Evolutionary conservation across 92 coral and sea anemone genomes (phyloP).

Genomic region (Isaurus tuberculatus): DNA sequence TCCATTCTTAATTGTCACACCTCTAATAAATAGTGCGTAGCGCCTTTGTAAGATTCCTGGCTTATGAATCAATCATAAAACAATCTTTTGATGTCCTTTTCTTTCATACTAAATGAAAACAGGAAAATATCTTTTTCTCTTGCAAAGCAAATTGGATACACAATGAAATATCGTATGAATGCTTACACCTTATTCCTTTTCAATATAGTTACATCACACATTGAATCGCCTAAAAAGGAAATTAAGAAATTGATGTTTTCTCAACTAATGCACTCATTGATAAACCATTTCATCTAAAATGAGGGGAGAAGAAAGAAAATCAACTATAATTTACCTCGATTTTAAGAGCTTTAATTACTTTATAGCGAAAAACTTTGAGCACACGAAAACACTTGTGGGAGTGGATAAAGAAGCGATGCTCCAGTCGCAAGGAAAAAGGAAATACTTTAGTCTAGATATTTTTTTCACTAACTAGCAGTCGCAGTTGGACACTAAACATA

Average conservation of each 20-base stretch:
- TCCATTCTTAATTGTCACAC: neutral
- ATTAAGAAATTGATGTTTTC: slow-evolving; percentile 85
- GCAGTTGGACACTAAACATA: slow-evolving; percentile 67
- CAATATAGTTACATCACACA: slow-evolving; percentile 80
- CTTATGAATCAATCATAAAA: slow-evolving; percentile 26
- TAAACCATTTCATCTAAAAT: slow-evolving; percentile 62
- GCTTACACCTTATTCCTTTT: slow-evolving; percentile 49
- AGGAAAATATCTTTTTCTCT: slow-evolving; percentile 51
- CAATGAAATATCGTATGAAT: slow-evolving; percentile 25
- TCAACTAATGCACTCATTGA: slow-evolving; percentile 71
- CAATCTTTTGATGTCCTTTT: slow-evolving; percentile 40
- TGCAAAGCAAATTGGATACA: slow-evolving; percentile 55
- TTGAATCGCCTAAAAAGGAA: slow-evolving; percentile 74
- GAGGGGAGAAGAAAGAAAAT: slow-evolving; percentile 13
- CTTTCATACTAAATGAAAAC: slow-evolving; percentile 37
- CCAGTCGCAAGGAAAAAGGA: slow-evolving; percentile 32
- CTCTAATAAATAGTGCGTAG: slow-evolving; percentile 15
- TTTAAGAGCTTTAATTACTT: slow-evolving; percentile 23
- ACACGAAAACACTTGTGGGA: slow-evolving; percentile 9
- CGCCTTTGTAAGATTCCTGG: neutral
- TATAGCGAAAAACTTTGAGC: neutral
- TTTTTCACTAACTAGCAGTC: slow-evolving; percentile 64
- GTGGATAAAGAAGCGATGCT: neutral
- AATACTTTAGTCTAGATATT: slow-evolving; percentile 54
- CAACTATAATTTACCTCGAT: slow-evolving; percentile 16